Evolutionary conservation across 2,113 vertebrate genomes (phyloP).

Genomic region (Puntigrus tetrazona): DNA sequence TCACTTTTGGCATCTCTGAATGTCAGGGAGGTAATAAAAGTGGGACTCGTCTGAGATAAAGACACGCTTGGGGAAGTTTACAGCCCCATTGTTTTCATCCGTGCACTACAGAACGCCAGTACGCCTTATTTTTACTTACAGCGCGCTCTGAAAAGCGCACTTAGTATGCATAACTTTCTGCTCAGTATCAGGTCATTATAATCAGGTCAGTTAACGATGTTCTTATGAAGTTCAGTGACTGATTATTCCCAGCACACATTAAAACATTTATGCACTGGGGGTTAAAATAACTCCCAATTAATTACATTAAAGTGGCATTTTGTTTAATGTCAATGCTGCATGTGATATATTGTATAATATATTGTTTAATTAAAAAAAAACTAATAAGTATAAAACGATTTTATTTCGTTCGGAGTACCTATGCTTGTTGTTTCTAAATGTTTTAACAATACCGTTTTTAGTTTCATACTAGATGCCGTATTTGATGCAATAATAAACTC

Average conservation of each 20-base stretch:
- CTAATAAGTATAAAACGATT: too few relatives aligned
- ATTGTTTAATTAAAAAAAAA: neutral
- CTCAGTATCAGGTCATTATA: slow-evolving; percentile 30
- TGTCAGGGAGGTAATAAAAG: neutral
- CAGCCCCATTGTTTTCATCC: neutral
- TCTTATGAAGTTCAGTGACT: slow-evolving; percentile 14
- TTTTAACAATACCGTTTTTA: neutral
- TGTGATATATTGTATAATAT: neutral
- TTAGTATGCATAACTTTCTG: neutral
- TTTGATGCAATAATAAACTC: neutral
- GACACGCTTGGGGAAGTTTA: neutral
- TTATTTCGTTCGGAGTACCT: neutral
- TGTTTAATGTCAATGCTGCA: neutral
- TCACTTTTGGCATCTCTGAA: neutral
- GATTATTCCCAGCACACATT: neutral
- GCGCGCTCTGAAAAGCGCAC: neutral
- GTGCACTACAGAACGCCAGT: neutral
- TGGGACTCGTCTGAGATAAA: neutral
- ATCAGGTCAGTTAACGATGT: slow-evolving; percentile 31
- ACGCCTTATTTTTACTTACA: neutral
- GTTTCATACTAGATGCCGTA: neutral
- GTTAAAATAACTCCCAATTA: neutral
- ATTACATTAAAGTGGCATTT: too few relatives aligned
- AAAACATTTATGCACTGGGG: neutral
- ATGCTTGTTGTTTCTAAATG: neutral